Conservation (phyloP, 2,797 vertebrate species). For the Diceros bicornis region DNA sequence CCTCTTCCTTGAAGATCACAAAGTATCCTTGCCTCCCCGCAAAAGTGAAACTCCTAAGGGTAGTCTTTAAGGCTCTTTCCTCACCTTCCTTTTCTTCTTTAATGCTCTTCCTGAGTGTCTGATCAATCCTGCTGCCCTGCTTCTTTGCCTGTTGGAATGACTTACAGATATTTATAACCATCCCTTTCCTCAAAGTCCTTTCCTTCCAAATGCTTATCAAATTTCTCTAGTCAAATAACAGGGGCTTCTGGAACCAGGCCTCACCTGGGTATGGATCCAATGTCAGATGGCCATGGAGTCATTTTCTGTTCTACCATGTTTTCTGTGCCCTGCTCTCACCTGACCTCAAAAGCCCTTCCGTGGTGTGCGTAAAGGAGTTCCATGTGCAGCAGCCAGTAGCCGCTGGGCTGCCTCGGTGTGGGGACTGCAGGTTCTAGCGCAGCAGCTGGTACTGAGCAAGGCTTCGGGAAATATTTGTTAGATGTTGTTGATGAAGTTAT, state of each 20-base stretch:
- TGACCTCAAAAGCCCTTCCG: neutral
- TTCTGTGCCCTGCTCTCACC: neutral
- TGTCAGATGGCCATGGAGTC: neutral
- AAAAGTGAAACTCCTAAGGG: neutral
- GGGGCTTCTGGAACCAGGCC: neutral
- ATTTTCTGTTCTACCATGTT: neutral
- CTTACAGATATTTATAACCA: neutral
- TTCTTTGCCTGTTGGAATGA: neutral
- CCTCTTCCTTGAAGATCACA: neutral
- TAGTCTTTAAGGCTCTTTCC: neutral
- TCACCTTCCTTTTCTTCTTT: neutral
- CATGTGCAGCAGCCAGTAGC: neutral
- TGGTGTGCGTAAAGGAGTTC: neutral
- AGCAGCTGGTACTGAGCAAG: neutral
- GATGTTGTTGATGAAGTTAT: neutral
- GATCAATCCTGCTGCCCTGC: neutral
- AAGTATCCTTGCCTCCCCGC: neutral
- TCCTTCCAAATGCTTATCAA: neutral
- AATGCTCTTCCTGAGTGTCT: neutral
- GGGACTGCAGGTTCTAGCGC: neutral
- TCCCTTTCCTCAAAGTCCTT: neutral
- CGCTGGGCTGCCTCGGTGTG: too few species aligned
- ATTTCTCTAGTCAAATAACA: neutral
- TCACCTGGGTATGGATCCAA: neutral
- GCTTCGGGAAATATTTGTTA: neutral